A percentile compares a stretch with the other conserved stretches of the same genome.
Evolutionary conservation across 2,888 invertebrate species (phyloP).

Genomic region (Zygaena filipendulae): DNA sequence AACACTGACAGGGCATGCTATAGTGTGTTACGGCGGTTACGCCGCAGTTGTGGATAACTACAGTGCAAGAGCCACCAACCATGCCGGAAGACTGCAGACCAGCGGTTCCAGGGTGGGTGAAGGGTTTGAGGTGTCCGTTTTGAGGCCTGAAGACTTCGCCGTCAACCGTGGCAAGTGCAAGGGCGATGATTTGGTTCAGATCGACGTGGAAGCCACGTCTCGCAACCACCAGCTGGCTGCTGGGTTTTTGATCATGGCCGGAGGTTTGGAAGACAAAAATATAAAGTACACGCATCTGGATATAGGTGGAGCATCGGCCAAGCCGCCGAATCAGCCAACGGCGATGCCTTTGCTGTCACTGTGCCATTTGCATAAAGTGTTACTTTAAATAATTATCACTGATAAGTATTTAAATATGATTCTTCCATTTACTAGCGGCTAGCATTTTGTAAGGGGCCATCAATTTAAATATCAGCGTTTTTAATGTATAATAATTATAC

Average conservation of each 20-base stretch:
- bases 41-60: slow-evolving; percentile 81
- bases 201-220: slow-evolving; percentile 37
- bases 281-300: slow-evolving; percentile 83
- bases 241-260: slow-evolving; percentile 81
- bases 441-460: too few relatives aligned
- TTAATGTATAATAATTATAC: slow-evolving; percentile 1
- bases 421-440: too few relatives aligned
- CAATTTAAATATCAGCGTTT: too few relatives aligned
- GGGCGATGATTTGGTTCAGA: slow-evolving; percentile 80
- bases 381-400: slow-evolving; percentile 21
- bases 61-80: slow-evolving; percentile 69
- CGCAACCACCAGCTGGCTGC: slow-evolving; percentile 61
- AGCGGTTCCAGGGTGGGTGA: slow-evolving; percentile 76
- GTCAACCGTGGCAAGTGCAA: slow-evolving; percentile 75
- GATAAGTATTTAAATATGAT: too few relatives aligned
- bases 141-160: slow-evolving; percentile 75
- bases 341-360: slow-evolving; percentile 77
- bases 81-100: slow-evolving; percentile 71
- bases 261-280: slow-evolving; percentile 83
- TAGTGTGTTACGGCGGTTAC: slow-evolving; percentile 73
- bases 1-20: slow-evolving; percentile 86
- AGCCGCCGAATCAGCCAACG: slow-evolving; percentile 74
- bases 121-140: slow-evolving; percentile 80
- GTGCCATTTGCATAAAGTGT: slow-evolving; percentile 56
- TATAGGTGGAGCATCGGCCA: slow-evolving; percentile 79